Base-by-base conservation (phyloP, 1,140 invertebrate genomes). In the Drosophila jambulina region DNA sequence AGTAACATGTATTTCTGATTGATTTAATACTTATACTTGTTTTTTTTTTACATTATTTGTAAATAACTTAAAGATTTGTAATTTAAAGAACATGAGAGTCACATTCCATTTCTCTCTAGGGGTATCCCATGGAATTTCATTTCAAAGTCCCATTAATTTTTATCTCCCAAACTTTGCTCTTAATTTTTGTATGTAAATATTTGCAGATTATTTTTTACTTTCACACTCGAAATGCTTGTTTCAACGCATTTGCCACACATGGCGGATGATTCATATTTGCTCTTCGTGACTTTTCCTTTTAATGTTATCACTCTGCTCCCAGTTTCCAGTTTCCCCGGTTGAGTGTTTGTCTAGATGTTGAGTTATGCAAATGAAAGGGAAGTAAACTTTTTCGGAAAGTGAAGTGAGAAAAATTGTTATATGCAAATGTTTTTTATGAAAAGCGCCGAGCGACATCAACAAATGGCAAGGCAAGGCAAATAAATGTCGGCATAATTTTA, bases 181-280 rank as follows among this genome's bases (percentile, higher is more conserved):
- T 29, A 42, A 58, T 71, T 54, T 59, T 70, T 25, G 13, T 25
- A 38, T 48, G 34, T 57, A 53, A 75, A 56, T 75, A 56, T 23
- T 70, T 69, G 29, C 34, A 69, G 48, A 70, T 77, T 69, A 42
- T 70, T 61, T 67, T 78, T 53, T 51, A 45, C 51, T 57, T 53
- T 60, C 25, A 40, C 48, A 42, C 27, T n/a, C 23, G 23, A 69
- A 69, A 54, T 54, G 21, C 51, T 67, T 70, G 48, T 68, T 70
- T 54, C 27, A 70, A 23, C 48, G 38, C 83, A 71, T 74, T 70
- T 57, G 72, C 45, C 43, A 90, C 84, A 88, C 84, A 88, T 88
- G 84, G 81, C 77, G 81, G 78, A 90, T 90, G 85, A 88, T 85
- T 85, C 71, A 90, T 88, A 90, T 90, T 78, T 90, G 76, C 83